phyloP scores from a whole-genome alignment of 2,888 invertebrate genomes.

The Phortica magna region DNA sequence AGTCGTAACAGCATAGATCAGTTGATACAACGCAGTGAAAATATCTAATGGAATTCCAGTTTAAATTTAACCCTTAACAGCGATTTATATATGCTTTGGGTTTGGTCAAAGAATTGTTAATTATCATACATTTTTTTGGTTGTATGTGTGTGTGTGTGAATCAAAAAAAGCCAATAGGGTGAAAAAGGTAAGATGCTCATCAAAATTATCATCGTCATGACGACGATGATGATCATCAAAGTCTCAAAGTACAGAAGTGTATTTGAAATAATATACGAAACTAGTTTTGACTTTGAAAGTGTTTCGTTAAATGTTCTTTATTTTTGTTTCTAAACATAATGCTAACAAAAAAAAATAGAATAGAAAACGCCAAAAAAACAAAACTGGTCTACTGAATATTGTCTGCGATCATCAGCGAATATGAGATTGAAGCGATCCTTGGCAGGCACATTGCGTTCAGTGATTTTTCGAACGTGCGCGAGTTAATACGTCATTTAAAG shows the following conservation, averaged over 20 bases:
- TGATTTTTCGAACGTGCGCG: conserved; percentile 60
- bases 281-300: conserved; percentile 45
- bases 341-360: conserved; percentile 23
- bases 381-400: conserved; percentile 60
- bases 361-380: conserved; percentile 27
- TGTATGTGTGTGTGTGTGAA: not conserved
- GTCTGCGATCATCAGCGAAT: conserved; percentile 41
- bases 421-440: conserved; percentile 13
- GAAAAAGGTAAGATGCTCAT: conserved; percentile 63
- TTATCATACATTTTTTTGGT: conserved; percentile 50
- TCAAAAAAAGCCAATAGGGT: conserved; percentile 57
- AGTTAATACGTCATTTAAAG: conserved; percentile 41
- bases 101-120: conserved; percentile 41
- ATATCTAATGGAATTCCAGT: conserved; percentile 25
- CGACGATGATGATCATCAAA: conserved; percentile 56
- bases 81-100: not conserved
- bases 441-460: conserved; percentile 53
- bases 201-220: conserved; percentile 54
- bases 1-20: not conserved
- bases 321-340: conserved; percentile 53
- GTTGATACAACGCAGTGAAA: conserved; percentile 31
- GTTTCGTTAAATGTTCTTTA: conserved; percentile 60
- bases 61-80: conserved; percentile 16
- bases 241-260: conserved; percentile 17
- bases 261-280: conserved; percentile 16